These are phyloP conservation scores for Drosophila funebris DNA, from an alignment of 1,140 invertebrate genomes.

Conservation along the genomic window DNA sequence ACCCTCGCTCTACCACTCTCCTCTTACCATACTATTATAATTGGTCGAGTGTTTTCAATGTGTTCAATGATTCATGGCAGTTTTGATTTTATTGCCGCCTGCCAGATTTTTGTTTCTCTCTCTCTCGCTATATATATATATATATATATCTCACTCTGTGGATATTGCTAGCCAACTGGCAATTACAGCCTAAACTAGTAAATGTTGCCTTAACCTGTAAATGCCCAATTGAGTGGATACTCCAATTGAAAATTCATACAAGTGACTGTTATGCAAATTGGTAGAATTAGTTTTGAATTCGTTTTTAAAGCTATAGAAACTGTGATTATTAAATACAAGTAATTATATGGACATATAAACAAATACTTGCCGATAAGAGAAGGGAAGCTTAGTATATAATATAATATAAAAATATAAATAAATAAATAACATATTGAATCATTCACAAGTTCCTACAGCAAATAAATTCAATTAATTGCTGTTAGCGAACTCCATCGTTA, in stretches of 20 bases:
- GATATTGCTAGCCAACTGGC: conserved; percentile 28
- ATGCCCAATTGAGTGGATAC: conserved; percentile 36
- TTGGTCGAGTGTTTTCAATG: conserved; percentile 55
- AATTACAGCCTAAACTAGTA: conserved; percentile 41
- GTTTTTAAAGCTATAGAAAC: neutral
- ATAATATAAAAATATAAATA: no score
- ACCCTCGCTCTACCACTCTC: no score
- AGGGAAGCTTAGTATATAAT: no score
- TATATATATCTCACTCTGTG: no score
- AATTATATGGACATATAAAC: no score
- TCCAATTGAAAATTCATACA: conserved; percentile 27
- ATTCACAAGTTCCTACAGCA: neutral
- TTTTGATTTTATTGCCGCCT: conserved; percentile 67
- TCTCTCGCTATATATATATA: conserved; percentile 9
- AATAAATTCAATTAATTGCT: conserved; percentile 17
- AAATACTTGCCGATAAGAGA: no score
- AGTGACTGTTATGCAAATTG: conserved; percentile 23
- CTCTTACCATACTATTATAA: conserved; percentile 65
- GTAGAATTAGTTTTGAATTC: conserved; percentile 7
- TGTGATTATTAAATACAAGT: neutral
- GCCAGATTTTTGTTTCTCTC: neutral
- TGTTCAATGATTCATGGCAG: conserved; percentile 72
- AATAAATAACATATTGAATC: no score
- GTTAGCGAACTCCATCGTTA: conserved; percentile 43
- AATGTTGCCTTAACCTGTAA: conserved; percentile 8